Base-by-base conservation (phyloP, 1,140 invertebrate genomes). In the Lepidotrigona ventralis region DNA sequence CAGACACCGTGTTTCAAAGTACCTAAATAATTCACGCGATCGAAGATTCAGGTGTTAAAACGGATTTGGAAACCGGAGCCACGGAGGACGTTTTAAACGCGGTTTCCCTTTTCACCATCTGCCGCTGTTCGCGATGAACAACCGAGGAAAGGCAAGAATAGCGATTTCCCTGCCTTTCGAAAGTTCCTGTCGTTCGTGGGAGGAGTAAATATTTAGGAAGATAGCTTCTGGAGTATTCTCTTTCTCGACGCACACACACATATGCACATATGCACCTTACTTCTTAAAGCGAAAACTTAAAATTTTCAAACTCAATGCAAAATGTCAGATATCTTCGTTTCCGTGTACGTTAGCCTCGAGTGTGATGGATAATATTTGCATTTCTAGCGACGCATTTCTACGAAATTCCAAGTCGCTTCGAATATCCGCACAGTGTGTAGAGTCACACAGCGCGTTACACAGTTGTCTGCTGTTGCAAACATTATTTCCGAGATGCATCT, bases 1-100 rank as follows among this genome's bases (percentile, higher is more conserved):
- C 23, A 46, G 11, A 46, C 46, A 17, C n/a, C 11, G 54, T 73
- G n/a, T 80, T 72, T 39, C 79, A 26, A 29, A 56, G 46, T 12
- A 21, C 8, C 46, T 73, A 70, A 56, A 64, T 80, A 80, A 80
- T 80, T 64, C 79, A 73, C 33, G 69, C 56, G 53, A 80, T 64
- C 46, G 39, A 73, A 64, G 70, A 58, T 64, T n/a, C 39, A 17
- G 26, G 33, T 58, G 70, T 73, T 80, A 80, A 80, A 73, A 46
- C 46, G 58, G 21, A 53, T 53, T 81, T 53, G 58, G n/a, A 63
- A 64, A 64, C 56, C n/a, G 29, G 68, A 56, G 9, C 46, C 33
- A 72, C 69, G 78, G 29, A n/a, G n/a, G 70, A 19, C 33, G 46
- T 68, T 68, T 80, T 73, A 69, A 29, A 54, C 56, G 26, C 26